These are phyloP conservation scores for Allenopithecus nigroviridis DNA, from an alignment of 2,797 vertebrate genomes.

Conservation along the genomic window DNA sequence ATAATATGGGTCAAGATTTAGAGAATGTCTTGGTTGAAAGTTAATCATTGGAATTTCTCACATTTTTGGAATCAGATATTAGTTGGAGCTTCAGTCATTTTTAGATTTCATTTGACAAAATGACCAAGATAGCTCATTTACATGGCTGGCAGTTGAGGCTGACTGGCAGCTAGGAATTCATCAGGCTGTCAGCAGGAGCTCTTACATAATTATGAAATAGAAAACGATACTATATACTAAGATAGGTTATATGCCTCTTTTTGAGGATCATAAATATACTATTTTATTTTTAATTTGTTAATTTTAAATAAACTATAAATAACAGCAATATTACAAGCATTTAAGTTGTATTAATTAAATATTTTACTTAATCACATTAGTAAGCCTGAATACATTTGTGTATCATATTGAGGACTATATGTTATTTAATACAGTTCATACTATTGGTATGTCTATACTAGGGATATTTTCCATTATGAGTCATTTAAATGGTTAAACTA, in stretches of 20 bases:
- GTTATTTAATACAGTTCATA: not conserved
- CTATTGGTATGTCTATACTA: not conserved
- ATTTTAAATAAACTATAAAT: not conserved
- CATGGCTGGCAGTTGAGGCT: not conserved
- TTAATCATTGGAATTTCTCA: not conserved
- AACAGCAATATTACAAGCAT: not conserved
- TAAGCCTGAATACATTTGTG: not conserved
- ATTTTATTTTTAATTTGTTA: not conserved
- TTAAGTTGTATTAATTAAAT: not conserved
- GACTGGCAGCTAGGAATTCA: not conserved
- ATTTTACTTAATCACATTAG: not conserved
- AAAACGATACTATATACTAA: not conserved
- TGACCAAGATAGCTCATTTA: not conserved
- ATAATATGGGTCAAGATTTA: not conserved
- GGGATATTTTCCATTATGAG: not conserved
- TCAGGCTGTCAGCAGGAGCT: not conserved
- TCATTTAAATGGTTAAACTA: not conserved
- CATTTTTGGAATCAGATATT: not conserved
- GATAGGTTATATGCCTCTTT: not conserved
- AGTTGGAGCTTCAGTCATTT: not conserved
- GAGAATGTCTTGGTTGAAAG: not conserved
- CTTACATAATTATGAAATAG: not conserved
- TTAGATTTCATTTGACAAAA: not conserved
- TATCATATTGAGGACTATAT: not conserved
- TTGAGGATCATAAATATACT: not conserved